Conservation (phyloP, 2,113 vertebrate species). For the Macroglossus sobrinus region DNA sequence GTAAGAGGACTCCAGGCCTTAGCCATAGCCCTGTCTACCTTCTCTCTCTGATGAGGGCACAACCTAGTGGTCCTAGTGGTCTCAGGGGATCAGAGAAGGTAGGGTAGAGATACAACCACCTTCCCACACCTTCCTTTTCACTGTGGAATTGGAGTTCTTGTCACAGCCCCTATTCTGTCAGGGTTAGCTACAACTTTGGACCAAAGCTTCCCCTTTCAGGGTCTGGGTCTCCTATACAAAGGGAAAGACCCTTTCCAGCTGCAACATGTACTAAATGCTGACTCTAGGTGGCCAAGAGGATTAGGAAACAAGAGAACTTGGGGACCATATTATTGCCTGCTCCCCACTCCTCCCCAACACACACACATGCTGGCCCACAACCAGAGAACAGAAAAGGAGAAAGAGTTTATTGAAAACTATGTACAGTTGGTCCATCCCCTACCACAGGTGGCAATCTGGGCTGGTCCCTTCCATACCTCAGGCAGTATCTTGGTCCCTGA, state of each 20-base stretch:
- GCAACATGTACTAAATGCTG: not conserved
- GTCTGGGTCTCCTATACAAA: not conserved
- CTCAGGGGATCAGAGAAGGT: not conserved
- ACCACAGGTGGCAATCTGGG: not conserved
- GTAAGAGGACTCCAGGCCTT: not conserved
- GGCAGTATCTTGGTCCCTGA: not conserved
- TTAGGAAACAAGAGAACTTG: not conserved
- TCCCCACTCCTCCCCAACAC: not conserved
- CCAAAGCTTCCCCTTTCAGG: not conserved
- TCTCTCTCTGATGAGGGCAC: not conserved
- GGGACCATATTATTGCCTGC: not conserved
- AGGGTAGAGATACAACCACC: not conserved
- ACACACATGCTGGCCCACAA: not conserved
- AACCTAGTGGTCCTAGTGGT: not conserved
- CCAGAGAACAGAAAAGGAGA: constrained; percentile 61
- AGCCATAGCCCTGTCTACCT: not conserved
- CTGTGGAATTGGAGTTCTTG: not conserved
- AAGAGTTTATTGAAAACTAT: constrained; percentile 73
- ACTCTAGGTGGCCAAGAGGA: not conserved
- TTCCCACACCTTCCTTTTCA: not conserved
- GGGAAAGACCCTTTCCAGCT: not conserved
- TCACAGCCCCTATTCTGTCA: not conserved
- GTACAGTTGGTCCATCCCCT: constrained; percentile 55
- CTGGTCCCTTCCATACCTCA: not conserved
- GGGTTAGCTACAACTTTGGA: not conserved